Percentiles rank a stretch among this genome's conserved stretches.
These are phyloP conservation scores for Cryptomyrus ogoouensis DNA, from an alignment of 2,113 vertebrate genomes.

Conservation along the genomic window DNA sequence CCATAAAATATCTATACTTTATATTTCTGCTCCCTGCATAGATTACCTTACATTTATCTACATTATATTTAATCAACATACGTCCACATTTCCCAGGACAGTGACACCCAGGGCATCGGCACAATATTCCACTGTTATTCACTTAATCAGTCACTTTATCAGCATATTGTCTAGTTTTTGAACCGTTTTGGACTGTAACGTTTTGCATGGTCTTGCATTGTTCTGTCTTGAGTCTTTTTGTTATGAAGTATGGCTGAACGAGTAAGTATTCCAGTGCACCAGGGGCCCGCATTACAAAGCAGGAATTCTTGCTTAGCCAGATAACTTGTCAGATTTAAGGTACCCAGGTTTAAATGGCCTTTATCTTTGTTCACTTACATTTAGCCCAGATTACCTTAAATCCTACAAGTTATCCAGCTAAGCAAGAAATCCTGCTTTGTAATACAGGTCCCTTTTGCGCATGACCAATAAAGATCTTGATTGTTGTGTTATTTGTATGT, in stretches of 20 bases:
- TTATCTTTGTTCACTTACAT: too few species aligned
- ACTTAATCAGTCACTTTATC: not conserved
- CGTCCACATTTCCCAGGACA: not conserved
- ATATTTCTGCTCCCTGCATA: too few species aligned
- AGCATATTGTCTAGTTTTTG: not conserved
- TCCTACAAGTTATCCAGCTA: too few species aligned
- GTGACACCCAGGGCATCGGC: not conserved
- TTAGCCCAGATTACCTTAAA: too few species aligned
- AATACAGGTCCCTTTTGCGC: not conserved
- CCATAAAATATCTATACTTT: too few species aligned
- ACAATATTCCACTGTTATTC: not conserved
- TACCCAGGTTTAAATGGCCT: too few species aligned
- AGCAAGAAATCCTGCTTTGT: too few species aligned
- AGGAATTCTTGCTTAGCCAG: not conserved
- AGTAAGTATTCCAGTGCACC: not conserved
- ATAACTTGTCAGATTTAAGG: too few species aligned
- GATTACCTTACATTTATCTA: too few species aligned
- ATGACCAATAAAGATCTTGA: not conserved
- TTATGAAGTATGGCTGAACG: not conserved
- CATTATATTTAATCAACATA: too few species aligned
- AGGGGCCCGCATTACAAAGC: not conserved
- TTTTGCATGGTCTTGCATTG: not conserved
- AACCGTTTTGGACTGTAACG: not conserved
- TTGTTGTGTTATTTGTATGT: not conserved
- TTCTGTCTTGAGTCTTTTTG: not conserved